Percentiles rank a stretch among this genome's conserved stretches.
These are phyloP conservation scores for Clarias pachynema DNA, from an alignment of 2,797 vertebrate genomes.

Conservation along the genomic window DNA sequence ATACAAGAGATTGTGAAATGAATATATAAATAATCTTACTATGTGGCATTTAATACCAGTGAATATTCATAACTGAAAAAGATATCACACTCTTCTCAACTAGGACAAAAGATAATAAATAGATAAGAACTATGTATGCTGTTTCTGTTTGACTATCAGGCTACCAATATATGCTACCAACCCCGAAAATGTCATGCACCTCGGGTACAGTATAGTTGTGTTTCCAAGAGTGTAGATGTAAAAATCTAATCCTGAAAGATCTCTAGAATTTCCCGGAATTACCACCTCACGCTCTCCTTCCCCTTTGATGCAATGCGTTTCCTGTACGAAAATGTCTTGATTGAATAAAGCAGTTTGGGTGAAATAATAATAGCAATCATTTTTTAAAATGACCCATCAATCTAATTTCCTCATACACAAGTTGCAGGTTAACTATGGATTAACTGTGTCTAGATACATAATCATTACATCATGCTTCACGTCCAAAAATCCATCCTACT, in stretches of 20 bases:
- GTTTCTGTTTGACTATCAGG: neutral
- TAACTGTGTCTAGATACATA: conserved; percentile 53
- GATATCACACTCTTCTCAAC: conserved; percentile 28
- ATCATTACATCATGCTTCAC: conserved; percentile 52
- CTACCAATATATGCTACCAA: neutral
- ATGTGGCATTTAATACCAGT: neutral
- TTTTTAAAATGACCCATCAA: neutral
- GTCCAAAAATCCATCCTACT: conserved; percentile 30
- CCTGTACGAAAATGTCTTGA: neutral
- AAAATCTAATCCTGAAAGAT: neutral
- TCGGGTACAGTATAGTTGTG: conserved; percentile 1
- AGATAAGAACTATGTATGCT: neutral
- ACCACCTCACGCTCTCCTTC: neutral
- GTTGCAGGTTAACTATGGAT: conserved; percentile 39
- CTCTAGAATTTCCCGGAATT: neutral
- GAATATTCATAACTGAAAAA: conserved; percentile 14
- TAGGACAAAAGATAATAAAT: conserved; percentile 32
- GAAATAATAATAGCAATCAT: too few species aligned
- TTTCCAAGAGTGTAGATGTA: neutral
- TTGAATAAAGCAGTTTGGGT: conserved; percentile 8
- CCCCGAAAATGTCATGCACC: conserved; percentile 21
- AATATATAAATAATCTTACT: conserved; percentile 32
- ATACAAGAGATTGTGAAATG: conserved; percentile 15
- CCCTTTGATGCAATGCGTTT: neutral
- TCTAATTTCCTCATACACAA: conserved; percentile 23